Conservation (phyloP, 2,113 vertebrate species). For the Menura novaehollandiae region DNA sequence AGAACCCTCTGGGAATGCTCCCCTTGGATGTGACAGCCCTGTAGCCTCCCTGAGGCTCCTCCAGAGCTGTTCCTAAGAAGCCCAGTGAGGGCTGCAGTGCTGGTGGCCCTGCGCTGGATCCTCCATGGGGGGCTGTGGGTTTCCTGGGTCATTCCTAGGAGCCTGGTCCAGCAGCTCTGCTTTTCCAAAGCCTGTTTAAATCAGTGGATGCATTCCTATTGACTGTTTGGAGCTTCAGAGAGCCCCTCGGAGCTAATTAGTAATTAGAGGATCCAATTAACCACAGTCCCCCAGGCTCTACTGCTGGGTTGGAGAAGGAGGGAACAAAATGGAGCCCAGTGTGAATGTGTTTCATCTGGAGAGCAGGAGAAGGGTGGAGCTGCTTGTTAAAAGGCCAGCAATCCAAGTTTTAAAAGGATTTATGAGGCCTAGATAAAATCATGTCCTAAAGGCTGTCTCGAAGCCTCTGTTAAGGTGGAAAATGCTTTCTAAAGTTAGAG, state of each 20-base stretch:
- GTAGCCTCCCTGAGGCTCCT: neutral
- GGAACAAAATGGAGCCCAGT: neutral
- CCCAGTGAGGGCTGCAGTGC: neutral
- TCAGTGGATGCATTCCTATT: neutral
- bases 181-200: neutral
- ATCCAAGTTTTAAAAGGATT: neutral
- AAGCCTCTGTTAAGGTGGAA: neutral
- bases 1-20: neutral
- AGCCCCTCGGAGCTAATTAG: neutral
- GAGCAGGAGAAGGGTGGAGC: slow-evolving; percentile 21
- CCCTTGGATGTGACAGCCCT: neutral
- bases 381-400: neutral
- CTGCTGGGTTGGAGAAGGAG: neutral
- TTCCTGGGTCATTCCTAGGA: neutral
- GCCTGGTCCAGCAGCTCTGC: neutral
- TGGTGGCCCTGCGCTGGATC: rapidly evolving
- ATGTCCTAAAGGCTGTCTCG: neutral
- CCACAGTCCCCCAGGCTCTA: neutral
- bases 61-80: neutral
- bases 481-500: neutral
- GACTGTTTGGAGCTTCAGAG: neutral
- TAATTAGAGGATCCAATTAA: slow-evolving; percentile 2
- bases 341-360: neutral
- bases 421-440: neutral
- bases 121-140: neutral